Evolutionary conservation across 1,140 invertebrate genomes (phyloP).

Genomic region (Riptortus pedestris): DNA sequence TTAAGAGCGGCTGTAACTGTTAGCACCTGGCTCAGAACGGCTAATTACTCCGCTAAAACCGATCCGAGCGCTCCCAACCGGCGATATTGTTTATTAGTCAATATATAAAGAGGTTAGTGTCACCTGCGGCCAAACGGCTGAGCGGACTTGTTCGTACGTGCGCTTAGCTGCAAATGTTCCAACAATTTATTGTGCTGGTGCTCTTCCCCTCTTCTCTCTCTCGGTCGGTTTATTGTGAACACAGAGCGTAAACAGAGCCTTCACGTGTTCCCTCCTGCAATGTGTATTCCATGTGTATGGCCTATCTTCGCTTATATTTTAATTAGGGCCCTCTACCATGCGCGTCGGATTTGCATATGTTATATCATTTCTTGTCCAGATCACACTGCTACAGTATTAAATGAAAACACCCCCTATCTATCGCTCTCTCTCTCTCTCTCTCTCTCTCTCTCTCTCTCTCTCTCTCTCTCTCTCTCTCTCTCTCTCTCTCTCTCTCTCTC

Average conservation of each 20-base stretch:
- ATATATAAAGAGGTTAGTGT: constrained; percentile 9
- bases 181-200: constrained; percentile 1
- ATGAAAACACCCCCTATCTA: not conserved
- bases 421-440: not conserved
- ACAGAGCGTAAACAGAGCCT: no score
- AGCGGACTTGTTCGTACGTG: not conserved
- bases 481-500: constrained; percentile 15
- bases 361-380: no score
- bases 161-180: constrained; percentile 6
- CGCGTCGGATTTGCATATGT: no score
- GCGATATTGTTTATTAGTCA: constrained; percentile 7
- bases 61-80: no score
- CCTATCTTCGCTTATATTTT: no score
- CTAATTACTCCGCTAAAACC: not conserved
- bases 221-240: not conserved
- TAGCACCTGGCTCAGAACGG: not conserved
- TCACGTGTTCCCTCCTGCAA: no score
- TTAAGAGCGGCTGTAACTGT: not conserved
- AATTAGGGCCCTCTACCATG: no score
- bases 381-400: no score
- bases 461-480: constrained; percentile 15
- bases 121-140: not conserved
- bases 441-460: constrained; percentile 13
- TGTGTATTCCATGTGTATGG: no score
- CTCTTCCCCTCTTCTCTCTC: not conserved